Percentiles rank a stretch among this genome's conserved stretches.
phyloP scores from a whole-genome alignment of 2,113 vertebrate species.

The Protobothrops mucrosquamatus region DNA sequence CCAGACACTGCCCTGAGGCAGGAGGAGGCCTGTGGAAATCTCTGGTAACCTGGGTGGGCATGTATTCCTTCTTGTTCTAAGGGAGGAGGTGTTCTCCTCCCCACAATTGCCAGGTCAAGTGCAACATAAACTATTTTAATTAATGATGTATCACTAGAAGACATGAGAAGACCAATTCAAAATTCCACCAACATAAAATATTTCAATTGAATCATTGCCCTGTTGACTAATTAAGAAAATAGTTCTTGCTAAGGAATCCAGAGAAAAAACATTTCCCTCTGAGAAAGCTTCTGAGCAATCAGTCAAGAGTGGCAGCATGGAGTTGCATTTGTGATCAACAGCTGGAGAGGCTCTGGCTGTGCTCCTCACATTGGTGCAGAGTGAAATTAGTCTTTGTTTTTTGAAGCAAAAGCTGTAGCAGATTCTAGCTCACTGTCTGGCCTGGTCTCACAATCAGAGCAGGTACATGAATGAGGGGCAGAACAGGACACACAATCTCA shows the following conservation, averaged over 20 bases:
- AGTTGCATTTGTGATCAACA: conserved; percentile 84
- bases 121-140: conserved; percentile 79
- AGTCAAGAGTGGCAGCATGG: conserved; percentile 81
- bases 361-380: conserved; percentile 42
- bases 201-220: conserved; percentile 82
- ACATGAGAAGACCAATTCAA: conserved; percentile 76
- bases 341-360: conserved; percentile 63
- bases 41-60: not conserved
- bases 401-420: not conserved
- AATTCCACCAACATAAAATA: conserved; percentile 77
- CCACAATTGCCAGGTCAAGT: conserved; percentile 65
- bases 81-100: not conserved
- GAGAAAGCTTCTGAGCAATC: conserved; percentile 84
- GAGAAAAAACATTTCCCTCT: conserved; percentile 80
- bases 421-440: not conserved
- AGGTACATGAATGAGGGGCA: not conserved
- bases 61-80: not conserved
- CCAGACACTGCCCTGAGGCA: not conserved
- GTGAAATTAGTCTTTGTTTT: conserved; percentile 75
- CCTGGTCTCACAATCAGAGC: not conserved
- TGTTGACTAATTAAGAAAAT: conserved; percentile 82
- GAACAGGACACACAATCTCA: not conserved
- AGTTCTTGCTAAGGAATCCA: conserved; percentile 83
- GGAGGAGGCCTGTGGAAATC: not conserved
- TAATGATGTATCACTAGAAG: conserved; percentile 78